Evolutionary conservation across 2,888 invertebrate species (phyloP).

Genomic region (Entomobrya multifasciata): DNA sequence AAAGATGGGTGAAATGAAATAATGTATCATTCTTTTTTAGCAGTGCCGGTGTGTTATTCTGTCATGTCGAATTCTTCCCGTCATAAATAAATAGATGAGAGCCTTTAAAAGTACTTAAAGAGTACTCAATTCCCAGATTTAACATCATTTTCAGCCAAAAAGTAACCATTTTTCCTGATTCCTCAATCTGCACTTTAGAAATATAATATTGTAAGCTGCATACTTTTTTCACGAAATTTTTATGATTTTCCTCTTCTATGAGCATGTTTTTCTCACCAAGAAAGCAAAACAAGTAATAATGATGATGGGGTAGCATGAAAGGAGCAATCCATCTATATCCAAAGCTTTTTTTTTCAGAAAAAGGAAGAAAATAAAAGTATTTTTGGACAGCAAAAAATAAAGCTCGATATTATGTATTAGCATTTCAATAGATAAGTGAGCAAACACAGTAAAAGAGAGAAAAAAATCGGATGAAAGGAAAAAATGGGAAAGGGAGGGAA

Average conservation of each 20-base stretch:
- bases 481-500: slow-evolving; percentile 18
- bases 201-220: slow-evolving; percentile 15
- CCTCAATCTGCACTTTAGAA: slow-evolving; percentile 33
- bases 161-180: slow-evolving; percentile 2
- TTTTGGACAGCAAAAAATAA: slow-evolving; percentile 59
- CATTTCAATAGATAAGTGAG: slow-evolving; percentile 75
- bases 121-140: slow-evolving; percentile 47
- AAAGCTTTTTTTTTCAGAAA: slow-evolving; percentile 14
- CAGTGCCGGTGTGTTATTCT: background rate
- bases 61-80: slow-evolving; percentile 38
- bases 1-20: background rate
- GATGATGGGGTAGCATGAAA: background rate
- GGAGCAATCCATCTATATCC: slow-evolving; percentile 37
- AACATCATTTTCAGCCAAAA: slow-evolving; percentile 61
- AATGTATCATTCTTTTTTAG: background rate
- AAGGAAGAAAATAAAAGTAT: slow-evolving; percentile 46
- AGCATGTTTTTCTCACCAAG: slow-evolving; percentile 59
- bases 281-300: background rate
- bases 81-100: slow-evolving; percentile 64
- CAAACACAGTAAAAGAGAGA: slow-evolving; percentile 45
- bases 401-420: slow-evolving; percentile 73
- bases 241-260: slow-evolving; percentile 43
- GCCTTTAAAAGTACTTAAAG: slow-evolving; percentile 56
- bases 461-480: slow-evolving; percentile 45
- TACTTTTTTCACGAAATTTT: slow-evolving; percentile 60